These are phyloP conservation scores for Parasteatoda lunata DNA, from an alignment of 2,888 invertebrate species.

Conservation along the genomic window DNA sequence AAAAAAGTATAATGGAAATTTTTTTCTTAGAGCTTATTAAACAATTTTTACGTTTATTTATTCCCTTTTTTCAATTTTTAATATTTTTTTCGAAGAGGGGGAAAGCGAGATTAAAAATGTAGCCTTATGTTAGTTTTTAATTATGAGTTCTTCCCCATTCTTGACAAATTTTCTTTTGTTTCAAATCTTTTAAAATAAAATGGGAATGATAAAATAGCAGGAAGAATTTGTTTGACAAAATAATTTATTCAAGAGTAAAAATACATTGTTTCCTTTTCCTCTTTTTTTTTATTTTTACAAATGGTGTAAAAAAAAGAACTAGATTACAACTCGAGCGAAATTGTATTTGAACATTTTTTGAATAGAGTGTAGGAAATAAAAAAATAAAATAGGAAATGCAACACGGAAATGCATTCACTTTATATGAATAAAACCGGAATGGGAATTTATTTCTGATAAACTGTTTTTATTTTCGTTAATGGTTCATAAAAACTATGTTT, in stretches of 20 bases:
- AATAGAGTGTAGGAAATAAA: no score
- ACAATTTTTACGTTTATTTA: background rate
- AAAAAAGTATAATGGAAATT: no score
- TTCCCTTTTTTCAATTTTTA: background rate
- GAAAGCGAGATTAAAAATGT: conserved; percentile 18
- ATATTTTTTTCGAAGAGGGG: background rate
- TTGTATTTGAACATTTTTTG: no score
- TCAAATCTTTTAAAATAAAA: background rate
- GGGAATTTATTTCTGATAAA: no score
- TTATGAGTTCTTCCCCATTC: conserved; percentile 20
- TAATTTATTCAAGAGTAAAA: conserved; percentile 3
- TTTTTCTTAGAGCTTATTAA: background rate
- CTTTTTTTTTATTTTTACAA: background rate
- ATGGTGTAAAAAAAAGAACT: no score
- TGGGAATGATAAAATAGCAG: background rate
- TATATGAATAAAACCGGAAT: no score
- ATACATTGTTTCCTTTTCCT: conserved; percentile 1
- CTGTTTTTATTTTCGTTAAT: no score
- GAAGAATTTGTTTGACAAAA: conserved; percentile 2
- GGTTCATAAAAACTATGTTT: no score
- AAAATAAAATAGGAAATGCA: no score
- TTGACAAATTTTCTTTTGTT: conserved; percentile 12
- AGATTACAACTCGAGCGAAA: no score
- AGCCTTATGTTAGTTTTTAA: conserved; percentile 28
- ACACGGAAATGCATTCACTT: no score